Base-by-base conservation (phyloP, 2,888 invertebrate species). In the Reticulitermes lucifugus region DNA sequence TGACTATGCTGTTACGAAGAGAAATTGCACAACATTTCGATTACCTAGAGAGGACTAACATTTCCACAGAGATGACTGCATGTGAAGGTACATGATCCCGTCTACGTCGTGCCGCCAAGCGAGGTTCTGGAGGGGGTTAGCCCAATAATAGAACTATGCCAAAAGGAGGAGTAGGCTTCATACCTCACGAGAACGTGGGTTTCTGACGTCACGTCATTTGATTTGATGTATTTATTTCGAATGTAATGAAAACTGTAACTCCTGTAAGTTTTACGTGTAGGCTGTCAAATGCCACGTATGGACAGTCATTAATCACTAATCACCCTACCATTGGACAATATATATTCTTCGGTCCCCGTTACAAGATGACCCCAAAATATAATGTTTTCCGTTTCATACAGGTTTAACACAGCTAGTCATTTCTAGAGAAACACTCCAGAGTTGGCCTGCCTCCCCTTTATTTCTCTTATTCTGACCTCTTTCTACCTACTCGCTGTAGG, bases 121-220 rank as follows among this genome's bases (percentile, higher is more conserved):
- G 65, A 25, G 41, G 43, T n/a, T 41, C 4, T 12, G 77, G 22
- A 21, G 77, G 73, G 77, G 77, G 35, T 46, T 46, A 25, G 46
- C 77, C 77, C 77, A 77, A 77, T 46, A 77, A 77, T 77, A 77
- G 77, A 77, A 46, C 77, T 43, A 46, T 77, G 41, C 46, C 41
- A 21, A n/a, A 77, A 46, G n/a, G n/a, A 77, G 46, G 77, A 46
- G 46, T n/a, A 77, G 25, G n/a, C 51, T 35, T 73, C 35, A 35
- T 73, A 21, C 35, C 35, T 35, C 73, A 22, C 0, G n/a, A 46
- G 77, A 77, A 43, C 77, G 77, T 46, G n/a, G 77, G 46, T 46
- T 77, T 77, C 46, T 46, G 77, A 77, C 77, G 77, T 77, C 77
- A 77, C 51, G 46, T 41, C 51, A 46, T 77, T 43, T 77, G 77